Conservation (phyloP, 2,888 invertebrate genomes). For the Osedax fenrisi region DNA sequence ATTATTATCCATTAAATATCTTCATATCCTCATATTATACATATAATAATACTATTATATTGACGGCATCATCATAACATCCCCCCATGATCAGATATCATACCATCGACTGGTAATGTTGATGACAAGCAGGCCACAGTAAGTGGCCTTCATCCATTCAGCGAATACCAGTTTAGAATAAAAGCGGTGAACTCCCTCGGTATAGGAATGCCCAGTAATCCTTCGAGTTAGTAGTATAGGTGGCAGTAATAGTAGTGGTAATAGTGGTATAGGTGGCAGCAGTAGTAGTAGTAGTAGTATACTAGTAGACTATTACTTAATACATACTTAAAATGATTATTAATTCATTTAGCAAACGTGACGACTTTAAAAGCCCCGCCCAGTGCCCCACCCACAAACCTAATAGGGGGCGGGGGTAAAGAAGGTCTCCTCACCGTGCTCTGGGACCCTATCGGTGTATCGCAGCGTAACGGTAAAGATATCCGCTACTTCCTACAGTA, state of each 20-base stretch:
- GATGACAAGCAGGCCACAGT: neutral
- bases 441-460: constrained; percentile 46
- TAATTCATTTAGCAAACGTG: constrained; percentile 36
- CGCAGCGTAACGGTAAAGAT: constrained; percentile 76
- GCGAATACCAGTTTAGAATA: constrained; percentile 77
- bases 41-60: no score
- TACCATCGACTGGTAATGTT: no score
- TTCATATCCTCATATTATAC: no score
- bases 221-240: constrained; percentile 51
- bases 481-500: constrained; percentile 82
- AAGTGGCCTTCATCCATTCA: constrained; percentile 64
- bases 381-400: constrained; percentile 65
- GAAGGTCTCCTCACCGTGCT: constrained; percentile 82
- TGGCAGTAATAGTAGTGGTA: no score
- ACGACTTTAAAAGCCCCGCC: constrained; percentile 70
- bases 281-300: no score
- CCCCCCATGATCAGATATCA: no score
- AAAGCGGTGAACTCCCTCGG: constrained; percentile 72
- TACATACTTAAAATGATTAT: no score
- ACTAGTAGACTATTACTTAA: no score
- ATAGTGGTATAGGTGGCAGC: no score
- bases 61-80: no score
- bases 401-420: constrained; percentile 87
- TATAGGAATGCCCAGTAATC: constrained; percentile 66
- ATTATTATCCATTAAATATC: no score